phyloP scores from a whole-genome alignment of 2,113 vertebrate genomes.

The Apteryx mantelli region DNA sequence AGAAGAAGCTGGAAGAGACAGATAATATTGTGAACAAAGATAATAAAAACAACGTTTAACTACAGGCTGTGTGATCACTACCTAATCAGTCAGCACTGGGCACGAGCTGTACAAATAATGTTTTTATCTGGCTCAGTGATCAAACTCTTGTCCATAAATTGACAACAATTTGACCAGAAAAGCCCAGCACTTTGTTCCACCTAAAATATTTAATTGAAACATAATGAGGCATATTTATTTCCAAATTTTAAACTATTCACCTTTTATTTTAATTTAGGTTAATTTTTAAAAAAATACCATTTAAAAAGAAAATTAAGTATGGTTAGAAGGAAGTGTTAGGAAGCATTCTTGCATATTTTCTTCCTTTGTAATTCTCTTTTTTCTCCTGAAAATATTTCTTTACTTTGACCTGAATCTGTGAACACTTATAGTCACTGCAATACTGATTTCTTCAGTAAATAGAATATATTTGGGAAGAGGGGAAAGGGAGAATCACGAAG shows the following conservation, averaged over 20 bases:
- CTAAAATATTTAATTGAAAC: not conserved
- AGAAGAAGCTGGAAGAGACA: not conserved
- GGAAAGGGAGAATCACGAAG: not conserved
- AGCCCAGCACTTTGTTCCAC: rapidly evolving
- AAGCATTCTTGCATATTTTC: not conserved
- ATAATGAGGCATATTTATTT: not conserved
- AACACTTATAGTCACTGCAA: not conserved
- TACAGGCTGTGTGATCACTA: not conserved
- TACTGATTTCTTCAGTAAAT: not conserved
- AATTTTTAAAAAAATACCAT: not conserved
- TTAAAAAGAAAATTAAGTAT: not conserved
- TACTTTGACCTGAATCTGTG: not conserved
- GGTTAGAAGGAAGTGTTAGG: not conserved
- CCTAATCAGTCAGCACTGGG: not conserved
- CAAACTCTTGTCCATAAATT: not conserved
- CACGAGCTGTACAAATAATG: not conserved
- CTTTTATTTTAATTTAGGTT: not conserved
- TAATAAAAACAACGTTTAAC: not conserved
- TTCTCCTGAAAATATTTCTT: not conserved
- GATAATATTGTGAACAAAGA: not conserved
- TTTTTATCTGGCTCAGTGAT: not conserved
- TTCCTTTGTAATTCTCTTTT: not conserved
- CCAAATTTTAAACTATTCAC: not conserved
- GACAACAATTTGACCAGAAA: not conserved
- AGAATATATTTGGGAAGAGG: not conserved